Conservation (phyloP, 2,113 vertebrate species). For the Chaetodon trifascialis region DNA sequence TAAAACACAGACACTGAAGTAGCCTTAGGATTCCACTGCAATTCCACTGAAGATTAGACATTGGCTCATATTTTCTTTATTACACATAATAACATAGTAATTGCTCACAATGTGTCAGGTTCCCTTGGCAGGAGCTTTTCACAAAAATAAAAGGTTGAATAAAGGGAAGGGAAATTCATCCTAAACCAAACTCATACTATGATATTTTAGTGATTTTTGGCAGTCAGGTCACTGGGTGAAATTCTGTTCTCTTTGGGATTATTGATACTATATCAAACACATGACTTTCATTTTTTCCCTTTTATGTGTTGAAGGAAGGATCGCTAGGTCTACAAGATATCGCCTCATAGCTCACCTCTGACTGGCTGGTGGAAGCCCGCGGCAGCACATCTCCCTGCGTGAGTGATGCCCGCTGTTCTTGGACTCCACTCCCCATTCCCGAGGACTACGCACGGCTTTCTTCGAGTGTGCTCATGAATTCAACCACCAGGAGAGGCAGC, state of each 20-base stretch:
- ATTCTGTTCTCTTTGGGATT: neutral
- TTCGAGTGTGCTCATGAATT: slow-evolving; percentile 61
- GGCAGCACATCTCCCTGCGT: slow-evolving; percentile 84
- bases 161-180: neutral
- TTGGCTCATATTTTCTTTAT: neutral
- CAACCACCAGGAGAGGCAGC: slow-evolving; percentile 43
- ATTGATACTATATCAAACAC: neutral
- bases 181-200: neutral
- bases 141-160: neutral
- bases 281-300: neutral
- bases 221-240: neutral
- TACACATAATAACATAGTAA: neutral
- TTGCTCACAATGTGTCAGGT: neutral
- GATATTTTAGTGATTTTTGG: neutral
- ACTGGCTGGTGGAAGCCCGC: slow-evolving; percentile 70
- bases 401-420: slow-evolving; percentile 84
- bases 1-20: neutral
- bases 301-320: neutral
- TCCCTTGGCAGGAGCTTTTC: neutral
- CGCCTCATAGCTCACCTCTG: slow-evolving; percentile 66
- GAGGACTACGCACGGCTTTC: slow-evolving; percentile 51
- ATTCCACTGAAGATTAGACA: neutral
- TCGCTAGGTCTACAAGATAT: neutral
- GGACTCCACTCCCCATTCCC: slow-evolving; percentile 94
- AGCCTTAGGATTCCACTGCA: neutral